Evolutionary conservation across 2,888 invertebrate genomes (phyloP).

Genomic region (Caenorhabditis parvicauda): DNA sequence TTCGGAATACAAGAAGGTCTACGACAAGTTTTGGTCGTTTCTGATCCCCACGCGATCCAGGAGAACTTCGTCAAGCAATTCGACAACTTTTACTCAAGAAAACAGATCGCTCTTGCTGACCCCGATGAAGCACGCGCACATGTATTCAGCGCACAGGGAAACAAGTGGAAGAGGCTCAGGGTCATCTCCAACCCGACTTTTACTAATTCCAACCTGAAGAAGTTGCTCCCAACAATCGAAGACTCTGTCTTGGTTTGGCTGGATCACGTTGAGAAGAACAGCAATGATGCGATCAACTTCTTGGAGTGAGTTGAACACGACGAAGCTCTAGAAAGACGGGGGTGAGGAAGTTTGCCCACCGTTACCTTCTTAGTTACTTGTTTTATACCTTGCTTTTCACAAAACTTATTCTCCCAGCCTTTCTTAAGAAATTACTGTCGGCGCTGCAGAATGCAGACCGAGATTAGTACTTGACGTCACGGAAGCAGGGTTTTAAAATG

Average conservation of each 20-base stretch:
- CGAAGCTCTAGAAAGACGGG: too few relatives aligned
- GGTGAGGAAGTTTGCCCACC: too few relatives aligned
- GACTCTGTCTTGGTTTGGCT: conserved; percentile 63
- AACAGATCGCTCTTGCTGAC: conserved; percentile 38
- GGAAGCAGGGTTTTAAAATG: too few relatives aligned
- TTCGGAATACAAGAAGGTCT: too few relatives aligned
- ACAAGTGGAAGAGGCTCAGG: conserved; percentile 68
- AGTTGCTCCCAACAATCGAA: conserved; percentile 63
- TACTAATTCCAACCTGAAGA: conserved; percentile 66
- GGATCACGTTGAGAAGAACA: conserved; percentile 60
- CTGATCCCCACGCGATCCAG: conserved; percentile 64
- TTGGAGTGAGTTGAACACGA: too few relatives aligned
- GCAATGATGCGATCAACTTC: conserved; percentile 63
- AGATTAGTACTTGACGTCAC: too few relatives aligned
- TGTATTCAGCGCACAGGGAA: conserved; percentile 64
- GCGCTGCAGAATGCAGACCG: too few relatives aligned
- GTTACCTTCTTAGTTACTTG: too few relatives aligned
- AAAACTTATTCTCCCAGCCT: too few relatives aligned
- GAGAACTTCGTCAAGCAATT: conserved; percentile 65
- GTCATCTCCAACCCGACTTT: conserved; percentile 67
- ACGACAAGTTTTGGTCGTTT: conserved; percentile 62
- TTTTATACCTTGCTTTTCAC: too few relatives aligned
- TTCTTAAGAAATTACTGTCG: too few relatives aligned
- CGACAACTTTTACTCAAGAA: conserved; percentile 64
- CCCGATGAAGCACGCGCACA: conserved; percentile 47